Evolutionary conservation across 2,113 vertebrate species (phyloP), one percentile per base, ranked within the genome.

Genomic region (Clarias magur): DNA sequence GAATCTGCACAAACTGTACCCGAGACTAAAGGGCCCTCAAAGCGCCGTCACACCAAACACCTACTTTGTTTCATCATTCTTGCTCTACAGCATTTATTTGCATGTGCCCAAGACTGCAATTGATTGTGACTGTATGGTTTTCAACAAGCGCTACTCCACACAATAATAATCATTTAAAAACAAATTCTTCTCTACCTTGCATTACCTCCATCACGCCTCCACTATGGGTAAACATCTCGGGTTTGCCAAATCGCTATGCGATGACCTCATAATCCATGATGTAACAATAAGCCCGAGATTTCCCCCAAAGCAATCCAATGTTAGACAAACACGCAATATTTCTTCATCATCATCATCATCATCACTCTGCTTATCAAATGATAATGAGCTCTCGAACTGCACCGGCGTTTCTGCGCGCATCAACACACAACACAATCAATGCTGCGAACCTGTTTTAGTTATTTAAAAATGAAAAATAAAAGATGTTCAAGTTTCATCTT

Each of bases 211-310:
- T 42, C 27, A 80, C 21, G 27, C 68, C 85, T 85, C 59, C 78
- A 27, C 83, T 68, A 88, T 82, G 25, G n/a, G 83, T 88, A 88
- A 88, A 82, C 83, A 88, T 80, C 78, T 84, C 13, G 23, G 54
- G 42, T 30, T 59, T 73, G 76, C n/a, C 34, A 60, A 48, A 88
- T 68, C 15, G 34, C 82, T 83, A 68, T n/a, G 23, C 30, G 27
- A 86, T 83, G 54, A 88, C 63, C 83, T 80, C 73, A 86, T 25
- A 19, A 19, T 38, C 13, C 42, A 17, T 85, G 9, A 62, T n/a
- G 59, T 63, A 83, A 38, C 57, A 80, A 54, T 62, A 82, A 48
- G 4, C 17, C 38, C 7, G n/a, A 65, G 34, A 53, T 7, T 53
- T 30, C 16, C 30, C 16, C 30, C 1, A 12, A 57, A 67, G 65